phyloP scores from a whole-genome alignment of 2,113 vertebrate genomes.

The Sorex fumeus region DNA sequence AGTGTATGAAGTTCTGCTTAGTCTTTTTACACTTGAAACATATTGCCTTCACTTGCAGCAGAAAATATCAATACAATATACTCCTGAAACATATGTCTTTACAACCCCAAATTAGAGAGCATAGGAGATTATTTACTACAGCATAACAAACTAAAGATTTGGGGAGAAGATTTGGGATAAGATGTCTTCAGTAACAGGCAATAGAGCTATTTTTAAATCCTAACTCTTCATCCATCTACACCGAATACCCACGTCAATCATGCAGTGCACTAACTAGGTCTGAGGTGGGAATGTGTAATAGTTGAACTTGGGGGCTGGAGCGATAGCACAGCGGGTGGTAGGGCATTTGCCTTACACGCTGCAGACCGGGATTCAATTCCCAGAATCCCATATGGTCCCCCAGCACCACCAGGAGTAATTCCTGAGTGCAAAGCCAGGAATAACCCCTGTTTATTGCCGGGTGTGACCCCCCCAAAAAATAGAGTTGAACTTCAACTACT shows the following conservation, averaged over 20 bases:
- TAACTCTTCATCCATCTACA: conserved; percentile 4
- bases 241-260: not conserved
- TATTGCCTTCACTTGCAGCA: not conserved
- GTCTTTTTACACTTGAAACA: conserved; percentile 64
- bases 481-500: not conserved
- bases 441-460: no score
- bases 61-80: conserved; percentile 37
- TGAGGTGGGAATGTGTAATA: not conserved
- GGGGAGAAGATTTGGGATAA: conserved; percentile 11
- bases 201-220: not conserved
- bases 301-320: not conserved
- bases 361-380: no score
- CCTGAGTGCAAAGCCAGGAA: no score
- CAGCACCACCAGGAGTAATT: no score
- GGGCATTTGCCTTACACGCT: no score
- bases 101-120: conserved; percentile 40
- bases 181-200: not conserved
- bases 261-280: not conserved
- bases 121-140: conserved; percentile 32
- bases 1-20: conserved; percentile 26
- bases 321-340: not conserved
- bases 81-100: conserved; percentile 36
- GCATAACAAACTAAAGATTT: not conserved
- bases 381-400: no score
- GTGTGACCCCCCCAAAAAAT: no score